Evolutionary conservation across 2,113 vertebrate genomes (phyloP), one percentile per base, ranked within the genome.

Genomic region (Morone chrysops): DNA sequence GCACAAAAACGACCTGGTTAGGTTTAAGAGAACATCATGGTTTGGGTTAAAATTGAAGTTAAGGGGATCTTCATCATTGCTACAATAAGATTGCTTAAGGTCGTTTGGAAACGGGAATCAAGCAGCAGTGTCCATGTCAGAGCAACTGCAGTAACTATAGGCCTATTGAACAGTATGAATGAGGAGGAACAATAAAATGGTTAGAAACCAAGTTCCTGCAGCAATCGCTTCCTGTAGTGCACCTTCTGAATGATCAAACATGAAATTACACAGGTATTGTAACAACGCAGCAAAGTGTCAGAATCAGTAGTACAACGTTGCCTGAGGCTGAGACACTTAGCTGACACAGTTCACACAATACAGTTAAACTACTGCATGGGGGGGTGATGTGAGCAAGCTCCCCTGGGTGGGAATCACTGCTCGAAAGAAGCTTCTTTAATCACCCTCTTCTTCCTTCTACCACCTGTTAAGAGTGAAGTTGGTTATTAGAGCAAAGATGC

Each of bases 391-490:
- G 81, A 74, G 60, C 43, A 36, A 43, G n/a, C 16, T 79, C 65
- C 81, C 78, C 36, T 22, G 70, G 72, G 74, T 20, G 45, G 36
- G 59, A 70, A 59, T 72, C 50, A 59, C 50, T 48, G 53, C 70
- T 73, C 25, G 38, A 80, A 53, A 80, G 71, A 63, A 22, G 18
- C 48, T 71, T 25, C 63, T 47, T 73, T 82, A 83, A 86, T 84
- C 65, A 72, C 36, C 22, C 8, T 40, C 11, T 36, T 70, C 59
- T 18, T 78, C 62, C 5, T 66, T 43, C 63, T 67, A 18, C 83
- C 20, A 75, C 22, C 68, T 78, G 62, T 50, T 65, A 22, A 25
- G 48, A 40, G 56, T 36, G 3, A 68, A 63, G 59, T 71, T 70
- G 45, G 69, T 62, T 86, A 70, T 63, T 45, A 47, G 38, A 83